Percentiles rank a stretch among this genome's conserved stretches.
phyloP scores from a whole-genome alignment of 2,113 vertebrate genomes.

The Lophotis ruficrista region DNA sequence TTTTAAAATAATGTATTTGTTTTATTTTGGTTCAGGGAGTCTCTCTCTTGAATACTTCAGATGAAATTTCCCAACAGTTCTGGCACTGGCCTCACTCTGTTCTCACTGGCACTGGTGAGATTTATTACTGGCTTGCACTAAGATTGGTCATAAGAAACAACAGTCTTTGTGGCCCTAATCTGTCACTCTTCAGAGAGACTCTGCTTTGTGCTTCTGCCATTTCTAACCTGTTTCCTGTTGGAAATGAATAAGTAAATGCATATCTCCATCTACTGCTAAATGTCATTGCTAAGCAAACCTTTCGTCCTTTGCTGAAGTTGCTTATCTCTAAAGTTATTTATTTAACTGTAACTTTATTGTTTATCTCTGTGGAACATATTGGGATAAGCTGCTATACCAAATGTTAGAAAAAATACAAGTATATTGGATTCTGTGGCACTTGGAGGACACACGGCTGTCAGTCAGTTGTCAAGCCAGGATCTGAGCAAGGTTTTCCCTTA shows the following conservation, averaged over 20 bases:
- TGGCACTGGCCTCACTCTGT: not conserved
- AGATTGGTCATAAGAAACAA: not conserved
- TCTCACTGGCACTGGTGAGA: not conserved
- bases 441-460: not conserved
- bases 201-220: not conserved
- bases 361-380: constrained; percentile 47
- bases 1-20: not conserved
- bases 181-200: not conserved
- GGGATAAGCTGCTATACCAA: not conserved
- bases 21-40: not conserved
- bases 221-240: not conserved
- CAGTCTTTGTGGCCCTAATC: not conserved
- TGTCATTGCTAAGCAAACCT: constrained; percentile 24
- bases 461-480: not conserved
- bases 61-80: not conserved
- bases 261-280: not conserved
- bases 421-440: constrained; percentile 22
- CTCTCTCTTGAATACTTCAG: not conserved
- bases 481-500: not conserved
- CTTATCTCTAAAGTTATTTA: constrained; percentile 18
- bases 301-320: not conserved
- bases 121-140: not conserved
- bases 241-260: not conserved
- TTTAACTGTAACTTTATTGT: constrained; percentile 13
- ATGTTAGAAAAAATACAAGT: constrained; percentile 1